Evolutionary conservation across 2,113 vertebrate species (phyloP).

Genomic region (Cyanoliseus patagonus): DNA sequence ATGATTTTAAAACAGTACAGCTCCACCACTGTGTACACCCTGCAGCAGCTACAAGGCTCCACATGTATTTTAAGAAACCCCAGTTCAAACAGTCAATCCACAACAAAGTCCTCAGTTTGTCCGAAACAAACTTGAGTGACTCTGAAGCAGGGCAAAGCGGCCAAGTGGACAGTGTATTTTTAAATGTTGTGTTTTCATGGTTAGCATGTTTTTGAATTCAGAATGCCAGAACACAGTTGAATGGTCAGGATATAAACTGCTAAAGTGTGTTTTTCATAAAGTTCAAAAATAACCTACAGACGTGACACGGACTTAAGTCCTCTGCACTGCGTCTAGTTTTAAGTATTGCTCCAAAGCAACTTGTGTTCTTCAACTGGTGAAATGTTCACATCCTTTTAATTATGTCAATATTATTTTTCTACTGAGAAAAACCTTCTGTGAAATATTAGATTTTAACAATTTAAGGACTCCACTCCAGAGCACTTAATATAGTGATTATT

Average conservation of each 20-base stretch:
- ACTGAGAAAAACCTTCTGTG: not conserved
- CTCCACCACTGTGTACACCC: conserved; percentile 22
- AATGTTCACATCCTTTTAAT: conserved; percentile 57
- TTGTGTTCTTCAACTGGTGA: conserved; percentile 59
- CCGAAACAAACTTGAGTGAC: conserved; percentile 28
- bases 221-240: conserved; percentile 61
- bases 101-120: conserved; percentile 52
- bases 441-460: conserved; percentile 42
- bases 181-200: conserved; percentile 67
- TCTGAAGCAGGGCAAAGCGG: conserved; percentile 40
- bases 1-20: conserved; percentile 57
- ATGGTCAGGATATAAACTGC: conserved; percentile 59
- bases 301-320: conserved; percentile 28
- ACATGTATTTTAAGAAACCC: conserved; percentile 65
- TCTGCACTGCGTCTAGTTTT: conserved; percentile 62
- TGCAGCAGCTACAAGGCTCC: conserved; percentile 47
- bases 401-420: conserved; percentile 39
- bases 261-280: conserved; percentile 75
- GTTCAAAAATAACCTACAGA: conserved; percentile 72
- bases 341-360: conserved; percentile 43
- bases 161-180: conserved; percentile 64
- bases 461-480: conserved; percentile 8
- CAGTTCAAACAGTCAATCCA: conserved; percentile 50
- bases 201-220: conserved; percentile 71
- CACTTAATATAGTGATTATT: conserved; percentile 53